Evolutionary conservation across 2,797 vertebrate species (phyloP).

Genomic region (Chromis chromis): DNA sequence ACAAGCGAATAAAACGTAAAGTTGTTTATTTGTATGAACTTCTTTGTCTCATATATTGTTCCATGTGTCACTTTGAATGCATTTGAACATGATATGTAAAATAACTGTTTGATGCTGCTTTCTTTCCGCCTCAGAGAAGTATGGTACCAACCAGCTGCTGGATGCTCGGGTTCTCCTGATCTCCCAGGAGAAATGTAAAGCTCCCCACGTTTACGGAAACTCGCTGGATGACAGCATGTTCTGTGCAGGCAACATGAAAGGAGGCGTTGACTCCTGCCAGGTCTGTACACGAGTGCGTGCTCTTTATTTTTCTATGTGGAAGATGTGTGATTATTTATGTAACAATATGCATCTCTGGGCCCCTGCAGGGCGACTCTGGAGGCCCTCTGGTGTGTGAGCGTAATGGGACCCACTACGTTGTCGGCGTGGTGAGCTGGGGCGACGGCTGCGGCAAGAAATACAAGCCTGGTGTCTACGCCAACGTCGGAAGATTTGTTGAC

Average conservation of each 20-base stretch:
- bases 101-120: neutral
- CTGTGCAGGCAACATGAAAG: neutral
- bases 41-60: too few relatives aligned
- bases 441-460: constrained; percentile 82
- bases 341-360: neutral
- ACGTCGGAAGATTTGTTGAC: constrained; percentile 80
- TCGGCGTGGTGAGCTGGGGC: constrained; percentile 92
- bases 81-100: neutral
- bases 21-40: too few relatives aligned
- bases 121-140: neutral
- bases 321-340: neutral
- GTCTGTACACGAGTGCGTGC: neutral
- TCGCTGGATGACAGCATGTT: neutral
- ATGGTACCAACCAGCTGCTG: constrained; percentile 68
- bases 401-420: constrained; percentile 79
- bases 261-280: neutral
- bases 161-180: constrained; percentile 89
- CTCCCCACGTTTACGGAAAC: neutral
- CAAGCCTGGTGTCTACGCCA: constrained; percentile 90
- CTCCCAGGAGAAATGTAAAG: constrained; percentile 55
- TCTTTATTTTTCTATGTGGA: neutral
- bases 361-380: neutral
- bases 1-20: too few relatives aligned
- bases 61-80: too few relatives aligned
- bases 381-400: constrained; percentile 88